Base-by-base conservation (phyloP, 1,140 invertebrate genomes). In the Platorchestia sp. region DNA sequence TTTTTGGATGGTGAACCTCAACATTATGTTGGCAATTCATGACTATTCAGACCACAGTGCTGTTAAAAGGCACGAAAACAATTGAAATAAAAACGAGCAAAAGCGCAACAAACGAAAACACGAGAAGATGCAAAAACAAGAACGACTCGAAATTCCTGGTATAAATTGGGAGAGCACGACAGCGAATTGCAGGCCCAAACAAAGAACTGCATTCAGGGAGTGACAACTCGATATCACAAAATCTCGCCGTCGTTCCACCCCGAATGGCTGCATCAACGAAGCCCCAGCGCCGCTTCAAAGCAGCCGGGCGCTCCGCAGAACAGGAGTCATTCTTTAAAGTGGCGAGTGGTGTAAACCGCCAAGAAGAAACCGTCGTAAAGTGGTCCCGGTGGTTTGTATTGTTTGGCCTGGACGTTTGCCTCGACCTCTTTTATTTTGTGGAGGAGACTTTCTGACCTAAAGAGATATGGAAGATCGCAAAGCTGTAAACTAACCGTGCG, bases 271-370 rank as follows among this genome's bases (percentile, higher is more conserved):
- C 59, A 89, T 89, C 87, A 89, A 42, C 87, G 87, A 42, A 42
- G 41, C n/a, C 41, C 41, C 87, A 89, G 87, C 27, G 87, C 27
- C 7, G 43, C 87, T 14, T 89, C 87, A 42, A 41, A 14, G 87
- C 10, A 44, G 43, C 87, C n/a, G 5, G 87, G 87, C 41, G 7
- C 41, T 89, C 87, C n/a, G 87, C 41, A 36, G 36, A 89, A 44
- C 5, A 89, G 43, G 42, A 89, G 87, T 89, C 87, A 89, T 89
- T 89, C 87, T 89, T 89, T 89, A 89, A 89, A 89, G 87, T 89
- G 87, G 87, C 87, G 42, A 89, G 87, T 89, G 87, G n/a, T 89
- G 87, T 89, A 42, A 89, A 44, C 5, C 43, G 41, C 43, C 87
- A 42, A 89, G 42, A 44, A 44, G 43, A 89, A 44, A 14, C 87